These are phyloP conservation scores for Hymenopus coronatus DNA, from an alignment of 2,888 invertebrate species.

Conservation along the genomic window DNA sequence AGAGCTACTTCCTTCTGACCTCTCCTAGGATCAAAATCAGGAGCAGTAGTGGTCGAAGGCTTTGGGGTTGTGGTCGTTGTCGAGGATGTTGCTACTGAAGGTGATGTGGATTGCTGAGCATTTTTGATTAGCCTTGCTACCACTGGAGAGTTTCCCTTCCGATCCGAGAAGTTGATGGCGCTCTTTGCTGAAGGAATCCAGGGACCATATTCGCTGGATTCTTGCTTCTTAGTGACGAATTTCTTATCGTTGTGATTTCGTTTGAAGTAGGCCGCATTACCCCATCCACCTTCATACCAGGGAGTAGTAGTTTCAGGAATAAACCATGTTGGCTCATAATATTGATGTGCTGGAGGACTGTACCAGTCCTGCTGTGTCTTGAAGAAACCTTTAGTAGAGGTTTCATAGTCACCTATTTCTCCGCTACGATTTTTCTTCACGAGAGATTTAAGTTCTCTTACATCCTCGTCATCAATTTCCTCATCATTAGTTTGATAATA, in stretches of 20 bases:
- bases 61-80: constrained; percentile 18
- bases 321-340: constrained; percentile 18
- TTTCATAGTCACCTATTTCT: background rate
- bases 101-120: background rate
- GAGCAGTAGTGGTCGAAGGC: constrained; percentile 34
- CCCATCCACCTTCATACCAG: background rate
- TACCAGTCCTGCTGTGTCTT: background rate
- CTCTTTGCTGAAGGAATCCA: constrained; percentile 31
- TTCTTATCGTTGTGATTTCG: background rate
- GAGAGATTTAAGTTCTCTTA: constrained; percentile 61
- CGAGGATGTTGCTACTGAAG: background rate
- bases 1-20: constrained; percentile 66
- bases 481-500: constrained; percentile 38
- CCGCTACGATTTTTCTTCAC: constrained; percentile 47
- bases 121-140: constrained; percentile 27
- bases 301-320: constrained; percentile 1
- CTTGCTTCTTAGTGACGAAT: constrained; percentile 33
- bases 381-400: too few relatives aligned
- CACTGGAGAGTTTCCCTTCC: constrained; percentile 29
- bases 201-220: constrained; percentile 35
- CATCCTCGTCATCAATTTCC: constrained; percentile 61
- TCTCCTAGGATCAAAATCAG: constrained; percentile 39
- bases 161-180: constrained; percentile 37
- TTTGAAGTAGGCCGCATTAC: background rate
- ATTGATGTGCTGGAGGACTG: background rate